These are phyloP conservation scores for Gavia stellata DNA, from an alignment of 2,113 vertebrate genomes.

Conservation along the genomic window DNA sequence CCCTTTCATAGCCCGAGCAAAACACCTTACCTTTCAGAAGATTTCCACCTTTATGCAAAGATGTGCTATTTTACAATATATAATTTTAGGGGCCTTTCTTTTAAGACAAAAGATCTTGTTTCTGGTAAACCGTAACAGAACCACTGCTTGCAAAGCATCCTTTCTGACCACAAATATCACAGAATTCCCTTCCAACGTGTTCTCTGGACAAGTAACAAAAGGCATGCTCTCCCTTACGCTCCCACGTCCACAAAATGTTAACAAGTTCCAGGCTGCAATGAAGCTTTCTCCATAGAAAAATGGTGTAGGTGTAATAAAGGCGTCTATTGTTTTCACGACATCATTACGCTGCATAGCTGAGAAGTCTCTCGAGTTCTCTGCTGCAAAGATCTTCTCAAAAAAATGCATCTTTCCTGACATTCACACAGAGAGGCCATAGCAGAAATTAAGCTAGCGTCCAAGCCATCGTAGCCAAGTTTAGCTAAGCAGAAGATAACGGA, in stretches of 20 bases:
- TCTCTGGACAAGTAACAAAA: neutral
- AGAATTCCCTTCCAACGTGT: neutral
- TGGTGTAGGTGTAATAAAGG: neutral
- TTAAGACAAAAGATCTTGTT: neutral
- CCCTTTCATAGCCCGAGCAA: neutral
- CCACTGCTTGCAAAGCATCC: neutral
- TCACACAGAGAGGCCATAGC: fast-evolving
- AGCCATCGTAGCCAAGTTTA: fast-evolving
- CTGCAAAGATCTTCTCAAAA: neutral
- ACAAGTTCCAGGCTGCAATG: neutral
- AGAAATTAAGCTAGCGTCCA: neutral
- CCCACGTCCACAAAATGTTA: neutral
- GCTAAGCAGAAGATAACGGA: fast-evolving
- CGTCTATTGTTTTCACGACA: neutral
- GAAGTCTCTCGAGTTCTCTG: neutral
- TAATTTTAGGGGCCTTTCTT: neutral
- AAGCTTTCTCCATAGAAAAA: neutral
- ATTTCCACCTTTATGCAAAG: neutral
- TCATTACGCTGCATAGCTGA: neutral
- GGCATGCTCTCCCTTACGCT: neutral
- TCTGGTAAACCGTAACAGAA: too few relatives aligned
- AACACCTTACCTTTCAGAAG: neutral
- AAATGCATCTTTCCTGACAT: too few relatives aligned
- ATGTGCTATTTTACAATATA: fast-evolving
- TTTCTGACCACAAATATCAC: neutral